Base-by-base conservation (phyloP, 2,888 invertebrate species). In the Alloplasta piceator region DNA sequence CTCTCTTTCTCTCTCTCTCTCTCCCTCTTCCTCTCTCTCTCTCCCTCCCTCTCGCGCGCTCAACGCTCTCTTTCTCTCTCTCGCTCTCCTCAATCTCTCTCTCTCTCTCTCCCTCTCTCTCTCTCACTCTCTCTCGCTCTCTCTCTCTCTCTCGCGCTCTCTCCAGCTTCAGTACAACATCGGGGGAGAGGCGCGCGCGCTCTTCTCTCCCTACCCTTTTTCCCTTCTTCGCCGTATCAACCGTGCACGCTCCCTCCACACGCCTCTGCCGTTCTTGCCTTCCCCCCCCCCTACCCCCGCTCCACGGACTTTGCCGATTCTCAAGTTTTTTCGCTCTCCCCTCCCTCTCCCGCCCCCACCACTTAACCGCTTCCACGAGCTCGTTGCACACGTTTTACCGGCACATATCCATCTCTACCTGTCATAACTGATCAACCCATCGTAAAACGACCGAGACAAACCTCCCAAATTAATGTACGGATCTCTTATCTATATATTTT, bases 41-140 rank as follows among this genome's bases (percentile, higher is more conserved):
- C n/a, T n/a, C n/a, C 39, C 39, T 52, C 52, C 63, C 71, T 61
- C 10, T 43, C 9, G n/a, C n/a, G n/a, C n/a, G n/a, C n/a, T n/a
- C n/a, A n/a, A n/a, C n/a, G n/a, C n/a, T n/a, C n/a, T n/a, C n/a
- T n/a, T n/a, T n/a, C n/a, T n/a, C n/a, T 5, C 55, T 6, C 16
- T n/a, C 55, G 16, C 56, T 26, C 26, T 26, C 26, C 26, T 26
- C 26, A 26, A 26, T 26, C 26, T 1, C 26, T 26, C 26, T 26
- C 26, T 3, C 26, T 26, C 26, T 26, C 26, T 26, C 16, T n/a
- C 43, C 56, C 36, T 52, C n/a, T 46, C 14, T 26, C 60, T 39
- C 55, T 16, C 71, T 60, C 10, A n/a, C n/a, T n/a, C n/a, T n/a
- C n/a, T n/a, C n/a, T n/a, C n/a, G n/a, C n/a, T n/a, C n/a, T n/a